A percentile compares a stretch with the other conserved stretches of the same genome.
Evolutionary conservation across 2,888 invertebrate genomes (phyloP).

Genomic region (Melieria picta): DNA sequence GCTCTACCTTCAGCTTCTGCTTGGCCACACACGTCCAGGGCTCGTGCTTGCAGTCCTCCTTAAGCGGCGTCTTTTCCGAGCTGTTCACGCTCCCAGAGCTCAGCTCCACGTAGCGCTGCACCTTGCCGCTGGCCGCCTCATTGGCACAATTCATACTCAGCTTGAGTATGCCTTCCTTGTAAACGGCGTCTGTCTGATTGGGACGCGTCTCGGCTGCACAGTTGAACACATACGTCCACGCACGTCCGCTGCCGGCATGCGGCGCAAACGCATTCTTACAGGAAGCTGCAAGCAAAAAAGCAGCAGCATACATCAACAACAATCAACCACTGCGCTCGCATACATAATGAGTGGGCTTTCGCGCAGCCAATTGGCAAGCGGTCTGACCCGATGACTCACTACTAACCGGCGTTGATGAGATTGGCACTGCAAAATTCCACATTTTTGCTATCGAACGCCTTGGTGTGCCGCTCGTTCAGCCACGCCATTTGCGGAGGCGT

Average conservation of each 20-base stretch:
- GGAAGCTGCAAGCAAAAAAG: conserved; percentile 71
- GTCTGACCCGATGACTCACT: conserved; percentile 11
- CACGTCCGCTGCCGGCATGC: conserved; percentile 68
- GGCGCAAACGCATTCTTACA: conserved; percentile 80
- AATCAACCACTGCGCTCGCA: conserved; percentile 17
- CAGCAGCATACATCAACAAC: conserved; percentile 29
- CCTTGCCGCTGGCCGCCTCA: conserved; percentile 76
- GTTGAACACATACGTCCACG: conserved; percentile 85
- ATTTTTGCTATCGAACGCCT: conserved; percentile 77
- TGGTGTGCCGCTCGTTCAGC: conserved; percentile 79
- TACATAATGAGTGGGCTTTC: conserved; percentile 19
- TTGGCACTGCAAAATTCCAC: conserved; percentile 93
- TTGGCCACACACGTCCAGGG: conserved; percentile 88
- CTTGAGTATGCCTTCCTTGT: conserved; percentile 87
- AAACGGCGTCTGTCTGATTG: conserved; percentile 89
- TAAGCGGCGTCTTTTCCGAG: conserved; percentile 80
- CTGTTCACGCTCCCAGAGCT: conserved; percentile 85
- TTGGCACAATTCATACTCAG: conserved; percentile 85
- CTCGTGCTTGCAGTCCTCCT: conserved; percentile 79
- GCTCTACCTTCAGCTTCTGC: conserved; percentile 86
- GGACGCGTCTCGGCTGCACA: conserved; percentile 92
- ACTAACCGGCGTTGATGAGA: conserved; percentile 83
- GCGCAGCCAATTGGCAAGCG: not conserved
- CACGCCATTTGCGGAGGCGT: conserved; percentile 94
- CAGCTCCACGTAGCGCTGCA: conserved; percentile 81